Evolutionary conservation across 2,113 vertebrate genomes (phyloP).

Genomic region (Xiphophorus couchianus): DNA sequence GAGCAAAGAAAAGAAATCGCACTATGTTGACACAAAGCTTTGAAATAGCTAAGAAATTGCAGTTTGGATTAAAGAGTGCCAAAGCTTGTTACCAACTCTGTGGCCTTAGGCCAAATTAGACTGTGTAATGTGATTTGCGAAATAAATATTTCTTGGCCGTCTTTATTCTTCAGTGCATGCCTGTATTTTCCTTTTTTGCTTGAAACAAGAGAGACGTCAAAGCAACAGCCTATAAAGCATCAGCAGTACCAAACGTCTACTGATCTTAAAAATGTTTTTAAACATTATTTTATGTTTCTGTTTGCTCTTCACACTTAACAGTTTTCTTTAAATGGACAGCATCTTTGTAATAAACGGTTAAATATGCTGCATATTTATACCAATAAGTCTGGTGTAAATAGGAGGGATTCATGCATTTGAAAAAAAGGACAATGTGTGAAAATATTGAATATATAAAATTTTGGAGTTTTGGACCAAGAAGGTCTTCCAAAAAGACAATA

Average conservation of each 20-base stretch:
- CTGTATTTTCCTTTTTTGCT: background rate
- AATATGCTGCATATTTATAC: no score
- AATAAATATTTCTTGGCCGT: background rate
- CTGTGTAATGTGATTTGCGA: background rate
- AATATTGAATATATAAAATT: no score
- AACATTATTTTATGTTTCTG: no score
- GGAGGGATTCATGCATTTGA: no score
- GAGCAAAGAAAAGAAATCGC: background rate
- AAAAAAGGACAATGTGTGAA: no score
- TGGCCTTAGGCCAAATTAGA: background rate
- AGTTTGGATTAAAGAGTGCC: background rate
- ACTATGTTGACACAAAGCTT: background rate
- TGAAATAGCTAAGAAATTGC: background rate
- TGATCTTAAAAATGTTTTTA: background rate
- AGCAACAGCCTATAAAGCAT: background rate
- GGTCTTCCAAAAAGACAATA: no score
- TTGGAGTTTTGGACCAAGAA: no score
- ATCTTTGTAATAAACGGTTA: no score
- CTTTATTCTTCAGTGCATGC: background rate
- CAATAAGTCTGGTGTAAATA: no score
- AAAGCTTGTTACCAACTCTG: background rate
- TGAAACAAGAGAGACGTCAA: background rate
- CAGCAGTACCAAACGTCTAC: background rate
- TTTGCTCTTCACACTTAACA: no score
- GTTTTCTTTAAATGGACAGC: no score